Conservation (phyloP, 1,140 invertebrate species). For the Drosophila funebris region DNA sequence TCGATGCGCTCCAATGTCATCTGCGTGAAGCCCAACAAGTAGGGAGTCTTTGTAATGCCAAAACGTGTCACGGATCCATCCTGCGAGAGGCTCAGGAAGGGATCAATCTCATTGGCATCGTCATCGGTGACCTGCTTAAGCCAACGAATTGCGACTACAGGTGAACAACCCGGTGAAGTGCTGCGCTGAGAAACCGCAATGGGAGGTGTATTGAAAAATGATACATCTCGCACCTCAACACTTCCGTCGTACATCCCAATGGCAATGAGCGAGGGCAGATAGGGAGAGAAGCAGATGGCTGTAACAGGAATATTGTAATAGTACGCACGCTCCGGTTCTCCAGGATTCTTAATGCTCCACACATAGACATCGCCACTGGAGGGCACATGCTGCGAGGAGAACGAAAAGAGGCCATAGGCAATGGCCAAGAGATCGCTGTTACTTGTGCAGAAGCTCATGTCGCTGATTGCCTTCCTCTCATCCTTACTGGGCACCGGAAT, state of each 20-base stretch:
- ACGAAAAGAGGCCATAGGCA: constrained; percentile 87
- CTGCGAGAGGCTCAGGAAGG: constrained; percentile 85
- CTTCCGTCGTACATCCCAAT: constrained; percentile 92
- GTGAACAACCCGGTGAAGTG: constrained; percentile 86
- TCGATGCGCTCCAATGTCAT: constrained; percentile 88
- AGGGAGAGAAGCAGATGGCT: constrained; percentile 89
- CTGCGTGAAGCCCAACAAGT: constrained; percentile 84
- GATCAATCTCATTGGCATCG: constrained; percentile 82
- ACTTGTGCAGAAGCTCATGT: constrained; percentile 86
- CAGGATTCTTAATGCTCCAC: constrained; percentile 94
- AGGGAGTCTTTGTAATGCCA: constrained; percentile 81
- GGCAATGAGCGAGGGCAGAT: constrained; percentile 89
- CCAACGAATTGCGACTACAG: constrained; percentile 87
- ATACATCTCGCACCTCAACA: constrained; percentile 89
- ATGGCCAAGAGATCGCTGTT: constrained; percentile 88
- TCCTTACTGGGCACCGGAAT: constrained; percentile 51
- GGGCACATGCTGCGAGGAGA: constrained; percentile 65
- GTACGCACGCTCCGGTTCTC: constrained; percentile 90
- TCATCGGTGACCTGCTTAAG: constrained; percentile 71
- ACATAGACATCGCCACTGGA: constrained; percentile 85
- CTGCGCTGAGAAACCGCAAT: constrained; percentile 85
- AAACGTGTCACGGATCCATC: constrained; percentile 86
- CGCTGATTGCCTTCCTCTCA: constrained; percentile 84
- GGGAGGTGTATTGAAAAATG: constrained; percentile 75
- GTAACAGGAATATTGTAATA: constrained; percentile 89